A percentile compares a stretch with the other conserved stretches of the same genome.
Conservation (phyloP, 2,797 vertebrate species). For the Neoniphon sammara region DNA sequence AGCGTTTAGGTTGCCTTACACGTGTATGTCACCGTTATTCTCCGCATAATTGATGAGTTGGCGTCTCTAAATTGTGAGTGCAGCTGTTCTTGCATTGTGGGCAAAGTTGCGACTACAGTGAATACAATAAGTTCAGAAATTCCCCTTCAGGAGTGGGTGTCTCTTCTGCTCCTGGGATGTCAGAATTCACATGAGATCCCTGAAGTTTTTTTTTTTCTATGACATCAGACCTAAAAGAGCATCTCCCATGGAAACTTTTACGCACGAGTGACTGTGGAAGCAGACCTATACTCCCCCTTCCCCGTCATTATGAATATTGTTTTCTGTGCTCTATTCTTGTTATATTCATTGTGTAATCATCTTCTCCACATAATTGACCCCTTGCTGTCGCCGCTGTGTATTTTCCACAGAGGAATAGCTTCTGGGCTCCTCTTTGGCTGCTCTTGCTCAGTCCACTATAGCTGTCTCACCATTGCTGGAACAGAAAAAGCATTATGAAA, state of each 20-base stretch:
- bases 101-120: conserved; percentile 24
- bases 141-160: neutral
- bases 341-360: neutral
- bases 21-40: conserved; percentile 9
- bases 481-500: conserved; percentile 70
- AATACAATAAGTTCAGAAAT: neutral
- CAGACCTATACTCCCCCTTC: neutral
- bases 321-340: neutral
- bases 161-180: neutral
- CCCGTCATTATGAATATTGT: neutral
- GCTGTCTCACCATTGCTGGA: conserved; percentile 48
- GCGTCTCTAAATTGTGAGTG: too few species aligned
- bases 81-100: neutral
- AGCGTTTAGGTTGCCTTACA: neutral
- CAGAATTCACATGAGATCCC: conserved; percentile 4
- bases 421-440: neutral
- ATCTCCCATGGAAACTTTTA: conserved; percentile 24
- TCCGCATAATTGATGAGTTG: neutral
- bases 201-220: too few species aligned
- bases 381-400: neutral
- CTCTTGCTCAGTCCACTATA: neutral
- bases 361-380: neutral
- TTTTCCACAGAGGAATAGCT: neutral
- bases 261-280: conserved; percentile 27
- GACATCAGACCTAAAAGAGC: neutral